Evolutionary conservation across 2,113 vertebrate genomes (phyloP).

Genomic region (Proteles cristata): DNA sequence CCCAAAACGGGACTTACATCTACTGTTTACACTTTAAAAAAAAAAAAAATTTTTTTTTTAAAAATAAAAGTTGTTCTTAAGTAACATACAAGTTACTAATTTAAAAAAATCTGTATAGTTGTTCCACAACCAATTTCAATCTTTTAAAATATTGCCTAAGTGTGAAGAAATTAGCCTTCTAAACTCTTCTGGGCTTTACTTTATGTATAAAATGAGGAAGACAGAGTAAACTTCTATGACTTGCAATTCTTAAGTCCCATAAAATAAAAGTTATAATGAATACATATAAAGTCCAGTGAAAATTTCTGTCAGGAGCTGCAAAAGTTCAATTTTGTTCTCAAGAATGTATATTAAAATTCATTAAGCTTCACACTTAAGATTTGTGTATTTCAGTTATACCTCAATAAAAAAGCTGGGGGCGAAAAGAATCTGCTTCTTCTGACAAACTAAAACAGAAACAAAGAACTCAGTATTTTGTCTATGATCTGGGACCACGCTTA

Average conservation of each 20-base stretch:
- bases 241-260: constrained; percentile 4
- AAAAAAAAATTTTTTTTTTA: no score
- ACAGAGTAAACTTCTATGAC: background rate
- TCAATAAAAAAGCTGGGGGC: background rate
- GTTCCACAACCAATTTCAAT: background rate
- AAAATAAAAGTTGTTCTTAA: constrained; percentile 45
- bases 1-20: background rate
- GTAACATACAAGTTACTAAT: background rate
- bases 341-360: constrained; percentile 36
- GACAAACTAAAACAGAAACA: constrained; percentile 27
- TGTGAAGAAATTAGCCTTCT: constrained; percentile 23
- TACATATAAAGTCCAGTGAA: background rate
- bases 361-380: background rate
- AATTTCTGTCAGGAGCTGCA: background rate
- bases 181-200: background rate
- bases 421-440: background rate
- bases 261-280: constrained; percentile 1
- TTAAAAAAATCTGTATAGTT: background rate
- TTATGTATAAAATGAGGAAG: background rate
- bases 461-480: background rate
- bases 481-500: background rate
- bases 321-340: background rate
- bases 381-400: background rate
- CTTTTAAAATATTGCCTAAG: constrained; percentile 36
- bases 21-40: background rate